phyloP scores from a whole-genome alignment of 2,888 invertebrate species.

The Deilephila porcellus region DNA sequence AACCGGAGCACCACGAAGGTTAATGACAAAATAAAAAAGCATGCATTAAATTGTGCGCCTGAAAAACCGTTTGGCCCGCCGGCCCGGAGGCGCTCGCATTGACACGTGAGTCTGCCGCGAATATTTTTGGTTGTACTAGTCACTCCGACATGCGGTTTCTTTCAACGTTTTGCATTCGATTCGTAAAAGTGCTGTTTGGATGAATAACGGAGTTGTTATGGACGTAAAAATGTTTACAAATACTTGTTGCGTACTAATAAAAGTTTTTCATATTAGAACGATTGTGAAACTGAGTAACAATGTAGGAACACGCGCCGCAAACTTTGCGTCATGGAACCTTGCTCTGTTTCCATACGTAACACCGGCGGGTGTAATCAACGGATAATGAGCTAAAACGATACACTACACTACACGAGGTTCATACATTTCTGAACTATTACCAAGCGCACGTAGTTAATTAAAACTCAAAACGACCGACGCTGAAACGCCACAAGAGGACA shows the following conservation, averaged over 20 bases:
- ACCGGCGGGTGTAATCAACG: constrained; percentile 25
- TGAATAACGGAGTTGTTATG: background rate
- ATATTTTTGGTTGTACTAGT: constrained; percentile 25
- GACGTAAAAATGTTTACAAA: background rate
- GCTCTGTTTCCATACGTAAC: constrained; percentile 27
- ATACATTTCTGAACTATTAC: constrained; percentile 9
- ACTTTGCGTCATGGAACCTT: constrained; percentile 27
- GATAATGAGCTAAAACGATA: constrained; percentile 23
- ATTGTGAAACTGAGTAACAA: constrained; percentile 16
- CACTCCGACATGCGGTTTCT: background rate
- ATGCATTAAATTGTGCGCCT: constrained; percentile 75
- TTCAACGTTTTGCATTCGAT: background rate
- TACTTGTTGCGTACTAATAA: background rate
- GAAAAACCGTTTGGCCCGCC: constrained; percentile 37
- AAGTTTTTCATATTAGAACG: background rate
- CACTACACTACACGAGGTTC: background rate
- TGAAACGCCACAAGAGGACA: background rate
- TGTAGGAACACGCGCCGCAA: constrained; percentile 25
- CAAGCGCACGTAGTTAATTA: background rate
- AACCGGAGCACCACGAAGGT: constrained; percentile 82
- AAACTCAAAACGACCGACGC: background rate
- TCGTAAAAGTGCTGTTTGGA: background rate
- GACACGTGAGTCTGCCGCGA: constrained; percentile 60
- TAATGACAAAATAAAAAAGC: constrained; percentile 82
- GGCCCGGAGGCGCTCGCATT: constrained; percentile 17